Evolutionary conservation across 2,888 invertebrate species (phyloP).

Genomic region (Diploptera punctata): DNA sequence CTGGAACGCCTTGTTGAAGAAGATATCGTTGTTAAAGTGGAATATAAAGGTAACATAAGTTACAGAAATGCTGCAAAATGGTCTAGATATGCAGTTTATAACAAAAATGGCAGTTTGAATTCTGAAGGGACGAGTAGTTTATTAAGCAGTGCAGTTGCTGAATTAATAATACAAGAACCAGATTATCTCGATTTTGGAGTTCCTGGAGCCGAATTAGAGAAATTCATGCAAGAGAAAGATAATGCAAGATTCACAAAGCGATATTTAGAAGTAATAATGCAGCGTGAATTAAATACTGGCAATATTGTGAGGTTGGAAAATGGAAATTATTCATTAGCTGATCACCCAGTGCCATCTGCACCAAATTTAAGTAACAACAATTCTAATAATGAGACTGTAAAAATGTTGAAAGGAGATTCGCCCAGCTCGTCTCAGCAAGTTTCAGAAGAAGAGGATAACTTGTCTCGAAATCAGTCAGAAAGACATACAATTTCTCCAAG

Average conservation of each 20-base stretch:
- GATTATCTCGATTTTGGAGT: conserved; percentile 75
- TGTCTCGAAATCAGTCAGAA: neutral
- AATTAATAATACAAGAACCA: conserved; percentile 73
- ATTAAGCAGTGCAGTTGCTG: conserved; percentile 73
- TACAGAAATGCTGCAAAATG: conserved; percentile 83
- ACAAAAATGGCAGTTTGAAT: conserved; percentile 47
- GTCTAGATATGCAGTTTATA: conserved; percentile 53
- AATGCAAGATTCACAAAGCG: conserved; percentile 11
- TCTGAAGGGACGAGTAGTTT: conserved; percentile 54
- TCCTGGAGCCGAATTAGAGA: conserved; percentile 70
- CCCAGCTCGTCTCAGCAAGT: conserved; percentile 11
- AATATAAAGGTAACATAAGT: conserved; percentile 86
- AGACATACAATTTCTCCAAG: neutral
- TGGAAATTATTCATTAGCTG: conserved; percentile 67
- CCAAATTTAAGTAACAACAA: conserved; percentile 11
- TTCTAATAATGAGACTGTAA: neutral
- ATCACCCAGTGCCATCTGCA: conserved; percentile 32
- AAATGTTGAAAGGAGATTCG: conserved; percentile 35
- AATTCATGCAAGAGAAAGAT: conserved; percentile 70
- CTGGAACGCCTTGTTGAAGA: conserved; percentile 77
- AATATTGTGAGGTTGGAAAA: conserved; percentile 71
- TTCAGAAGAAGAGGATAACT: conserved; percentile 17
- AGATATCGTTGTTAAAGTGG: conserved; percentile 79
- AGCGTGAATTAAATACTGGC: conserved; percentile 73
- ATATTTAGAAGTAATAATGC: conserved; percentile 63